Evolutionary conservation across 2,797 vertebrate species (phyloP), one percentile per base, ranked within the genome.

Genomic region (Sardinella longiceps): DNA sequence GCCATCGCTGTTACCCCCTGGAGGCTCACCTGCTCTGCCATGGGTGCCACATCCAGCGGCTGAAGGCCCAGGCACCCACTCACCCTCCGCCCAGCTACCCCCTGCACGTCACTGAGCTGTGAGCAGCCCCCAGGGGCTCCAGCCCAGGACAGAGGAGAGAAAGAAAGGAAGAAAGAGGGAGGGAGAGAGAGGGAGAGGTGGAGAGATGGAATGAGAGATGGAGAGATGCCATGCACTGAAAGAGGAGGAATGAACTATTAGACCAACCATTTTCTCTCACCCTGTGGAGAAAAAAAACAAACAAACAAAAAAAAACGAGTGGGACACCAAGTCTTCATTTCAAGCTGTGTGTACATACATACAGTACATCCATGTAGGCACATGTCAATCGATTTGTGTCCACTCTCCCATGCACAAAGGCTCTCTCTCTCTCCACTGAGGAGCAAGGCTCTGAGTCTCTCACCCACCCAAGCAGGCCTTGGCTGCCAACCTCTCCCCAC

Each of bases 11-110:
- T 95, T 99, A 98, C 85, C 98, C 98, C 0, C 93, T 99, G 83
- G 97, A 98, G 39, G 95, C 96, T 23, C 98, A 97, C 91, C 94
- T 99, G 89, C 96, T 99, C 80, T 99, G 98, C 92, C 98, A 99
- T 50, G 48, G 96, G 89, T 99, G 98, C 91, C 98, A 99, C 81
- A 97, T 99, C 93, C 94, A 96, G 87, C 96, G 97, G 87, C 95
- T 99, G 0, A 96, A 97, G 87, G 89, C 94, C 12, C 94, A 95
- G 85, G 90, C 92, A 70, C 92, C 96, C 0, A 84, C 94, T 0
- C 96, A 97, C 83, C 92, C 95, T 0, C 92, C 96, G 11, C 94
- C 97, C 0, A 95, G 93, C 83, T 97, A 97, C 85, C 96, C 97
- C 0, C 95, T 98, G 87, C 98, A 98, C 0, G 97, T 98, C 91